Evolutionary conservation across 2,888 invertebrate genomes (phyloP).

Genomic region (Lepidocyrtoides sp.): DNA sequence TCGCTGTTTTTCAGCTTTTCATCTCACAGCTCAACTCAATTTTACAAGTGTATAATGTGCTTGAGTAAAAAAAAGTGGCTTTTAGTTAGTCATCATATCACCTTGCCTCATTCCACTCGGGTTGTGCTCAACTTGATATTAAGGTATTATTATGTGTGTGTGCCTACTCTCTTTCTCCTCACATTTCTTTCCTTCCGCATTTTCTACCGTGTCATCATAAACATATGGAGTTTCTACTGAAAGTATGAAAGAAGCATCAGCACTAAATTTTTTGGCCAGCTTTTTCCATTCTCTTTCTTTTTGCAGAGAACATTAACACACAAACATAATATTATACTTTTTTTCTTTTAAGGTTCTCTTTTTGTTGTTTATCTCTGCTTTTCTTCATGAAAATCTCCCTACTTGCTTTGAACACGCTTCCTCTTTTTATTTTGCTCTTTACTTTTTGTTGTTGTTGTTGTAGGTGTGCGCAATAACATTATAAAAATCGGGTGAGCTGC

Average conservation of each 20-base stretch:
- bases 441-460: background rate
- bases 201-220: background rate
- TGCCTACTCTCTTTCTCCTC: too few relatives aligned
- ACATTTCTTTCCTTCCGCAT: background rate
- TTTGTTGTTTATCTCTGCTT: background rate
- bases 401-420: conserved; percentile 28
- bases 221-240: conserved; percentile 9
- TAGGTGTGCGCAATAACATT: conserved; percentile 28
- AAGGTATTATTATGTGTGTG: conserved; percentile 26
- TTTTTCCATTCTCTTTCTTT: background rate
- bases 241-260: background rate
- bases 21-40: background rate
- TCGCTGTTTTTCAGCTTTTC: background rate
- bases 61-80: conserved; percentile 50
- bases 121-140: conserved; percentile 54
- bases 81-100: conserved; percentile 61
- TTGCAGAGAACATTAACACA: background rate
- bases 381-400: conserved; percentile 32
- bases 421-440: background rate
- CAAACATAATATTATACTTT: background rate
- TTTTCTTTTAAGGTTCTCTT: background rate
- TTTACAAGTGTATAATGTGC: conserved; percentile 14
- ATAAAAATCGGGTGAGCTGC: background rate
- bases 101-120: conserved; percentile 74
- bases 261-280: background rate